These are phyloP conservation scores for Austrofundulus limnaeus DNA, from an alignment of 2,113 vertebrate genomes.

Conservation along the genomic window DNA sequence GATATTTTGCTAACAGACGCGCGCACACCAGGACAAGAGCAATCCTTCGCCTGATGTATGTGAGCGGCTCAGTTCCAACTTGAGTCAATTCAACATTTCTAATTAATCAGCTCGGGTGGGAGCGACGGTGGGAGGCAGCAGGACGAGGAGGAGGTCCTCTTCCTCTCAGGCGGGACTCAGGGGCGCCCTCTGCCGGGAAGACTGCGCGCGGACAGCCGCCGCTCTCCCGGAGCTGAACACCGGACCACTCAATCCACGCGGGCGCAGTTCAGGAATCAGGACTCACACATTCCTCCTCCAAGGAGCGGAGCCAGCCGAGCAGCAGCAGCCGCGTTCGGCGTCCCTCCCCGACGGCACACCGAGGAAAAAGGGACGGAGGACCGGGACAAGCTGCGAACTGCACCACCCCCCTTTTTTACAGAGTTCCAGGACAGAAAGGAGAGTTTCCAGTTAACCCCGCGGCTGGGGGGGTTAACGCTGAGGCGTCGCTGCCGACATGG, in stretches of 20 bases:
- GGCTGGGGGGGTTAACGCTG: slow-evolving; percentile 62
- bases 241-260: slow-evolving; percentile 66
- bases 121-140: background rate
- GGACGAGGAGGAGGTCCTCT: slow-evolving; percentile 40
- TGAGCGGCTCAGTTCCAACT: background rate
- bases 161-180: slow-evolving; percentile 29
- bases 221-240: slow-evolving; percentile 50
- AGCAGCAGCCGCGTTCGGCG: slow-evolving; percentile 51
- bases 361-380: slow-evolving; percentile 31
- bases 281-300: slow-evolving; percentile 68
- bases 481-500: slow-evolving; percentile 72
- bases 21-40: too few species aligned
- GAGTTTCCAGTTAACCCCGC: slow-evolving; percentile 72
- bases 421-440: slow-evolving; percentile 51
- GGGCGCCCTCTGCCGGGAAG: slow-evolving; percentile 71
- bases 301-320: slow-evolving; percentile 63
- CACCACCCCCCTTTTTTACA: background rate
- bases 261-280: slow-evolving; percentile 71
- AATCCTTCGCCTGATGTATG: too few species aligned
- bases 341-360: slow-evolving; percentile 20
- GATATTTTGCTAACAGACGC: too few species aligned
- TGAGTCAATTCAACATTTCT: slow-evolving; percentile 24
- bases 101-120: slow-evolving; percentile 15
- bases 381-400: slow-evolving; percentile 4
- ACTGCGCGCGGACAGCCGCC: slow-evolving; percentile 38